Evolutionary conservation across 2,797 vertebrate species (phyloP).

Genomic region (Pseudotriccus pelzelni): DNA sequence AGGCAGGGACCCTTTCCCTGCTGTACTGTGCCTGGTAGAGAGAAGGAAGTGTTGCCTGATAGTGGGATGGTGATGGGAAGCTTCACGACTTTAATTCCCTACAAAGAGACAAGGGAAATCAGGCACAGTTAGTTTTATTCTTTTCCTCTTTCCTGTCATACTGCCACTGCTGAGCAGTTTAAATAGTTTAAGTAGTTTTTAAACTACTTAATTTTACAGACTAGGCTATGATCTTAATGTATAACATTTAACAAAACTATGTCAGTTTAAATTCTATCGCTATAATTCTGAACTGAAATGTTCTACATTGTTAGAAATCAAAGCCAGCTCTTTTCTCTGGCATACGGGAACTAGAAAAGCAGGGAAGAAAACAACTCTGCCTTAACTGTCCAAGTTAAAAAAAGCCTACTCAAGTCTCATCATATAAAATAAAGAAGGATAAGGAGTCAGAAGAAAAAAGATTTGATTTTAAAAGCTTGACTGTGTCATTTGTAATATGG

Average conservation of each 20-base stretch:
- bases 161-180: not conserved
- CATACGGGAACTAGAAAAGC: not conserved
- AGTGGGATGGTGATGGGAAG: not conserved
- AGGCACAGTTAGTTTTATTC: not conserved
- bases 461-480: not conserved
- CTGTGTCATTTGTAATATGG: not conserved
- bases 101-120: not conserved
- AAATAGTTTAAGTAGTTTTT: not conserved
- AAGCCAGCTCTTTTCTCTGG: not conserved
- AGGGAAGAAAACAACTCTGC: not conserved
- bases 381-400: not conserved
- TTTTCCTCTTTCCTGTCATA: not conserved
- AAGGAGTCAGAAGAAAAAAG: not conserved
- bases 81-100: not conserved
- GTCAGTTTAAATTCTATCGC: not conserved
- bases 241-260: not conserved
- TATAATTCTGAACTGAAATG: not conserved
- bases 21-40: fast-evolving
- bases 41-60: not conserved
- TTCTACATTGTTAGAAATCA: not conserved
- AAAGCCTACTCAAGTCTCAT: not conserved
- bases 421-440: not conserved
- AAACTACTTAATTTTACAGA: not conserved
- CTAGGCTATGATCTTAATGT: not conserved
- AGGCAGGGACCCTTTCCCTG: not conserved